These are phyloP conservation scores for Ostrea edulis DNA, from an alignment of 1,140 invertebrate species.

Conservation along the genomic window DNA sequence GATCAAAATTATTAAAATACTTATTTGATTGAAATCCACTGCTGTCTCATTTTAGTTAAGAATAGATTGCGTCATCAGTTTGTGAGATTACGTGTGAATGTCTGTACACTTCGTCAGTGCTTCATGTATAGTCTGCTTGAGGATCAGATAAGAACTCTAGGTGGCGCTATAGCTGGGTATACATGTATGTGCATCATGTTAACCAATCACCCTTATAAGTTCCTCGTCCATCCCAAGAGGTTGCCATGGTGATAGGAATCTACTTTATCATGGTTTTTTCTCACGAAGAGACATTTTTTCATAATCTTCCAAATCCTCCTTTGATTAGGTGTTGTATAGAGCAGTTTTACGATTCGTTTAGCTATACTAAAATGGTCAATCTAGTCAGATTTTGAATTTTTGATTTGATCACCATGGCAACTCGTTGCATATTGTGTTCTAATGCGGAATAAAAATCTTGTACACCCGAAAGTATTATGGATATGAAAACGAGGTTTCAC, in stretches of 20 bases:
- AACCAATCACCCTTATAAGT: slow-evolving; percentile 33
- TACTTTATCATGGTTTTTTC: neutral
- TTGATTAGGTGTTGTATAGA: neutral
- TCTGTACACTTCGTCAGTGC: neutral
- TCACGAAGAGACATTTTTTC: slow-evolving; percentile 14
- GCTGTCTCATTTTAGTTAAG: slow-evolving; percentile 26
- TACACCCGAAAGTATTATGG: slow-evolving; percentile 35
- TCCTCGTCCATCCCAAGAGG: slow-evolving; percentile 45
- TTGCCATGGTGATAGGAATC: slow-evolving; percentile 30
- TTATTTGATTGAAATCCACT: neutral
- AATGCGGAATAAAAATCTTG: neutral
- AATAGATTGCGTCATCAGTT: slow-evolving; percentile 22
- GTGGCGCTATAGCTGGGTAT: neutral
- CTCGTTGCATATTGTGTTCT: slow-evolving; percentile 36
- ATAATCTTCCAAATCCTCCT: neutral
- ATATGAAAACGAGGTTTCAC: slow-evolving; percentile 27
- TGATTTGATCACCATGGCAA: slow-evolving; percentile 36
- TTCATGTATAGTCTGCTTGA: neutral
- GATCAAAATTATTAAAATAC: neutral
- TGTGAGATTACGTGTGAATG: slow-evolving; percentile 15
- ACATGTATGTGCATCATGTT: slow-evolving; percentile 17
- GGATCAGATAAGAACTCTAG: neutral
- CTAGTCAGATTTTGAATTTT: slow-evolving; percentile 23
- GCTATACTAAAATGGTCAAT: slow-evolving; percentile 20
- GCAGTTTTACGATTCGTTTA: slow-evolving; percentile 11